Percentiles rank a stretch among this genome's conserved stretches.
Conservation (phyloP, 2,113 vertebrate genomes). For the Lamprologus speciosus region DNA sequence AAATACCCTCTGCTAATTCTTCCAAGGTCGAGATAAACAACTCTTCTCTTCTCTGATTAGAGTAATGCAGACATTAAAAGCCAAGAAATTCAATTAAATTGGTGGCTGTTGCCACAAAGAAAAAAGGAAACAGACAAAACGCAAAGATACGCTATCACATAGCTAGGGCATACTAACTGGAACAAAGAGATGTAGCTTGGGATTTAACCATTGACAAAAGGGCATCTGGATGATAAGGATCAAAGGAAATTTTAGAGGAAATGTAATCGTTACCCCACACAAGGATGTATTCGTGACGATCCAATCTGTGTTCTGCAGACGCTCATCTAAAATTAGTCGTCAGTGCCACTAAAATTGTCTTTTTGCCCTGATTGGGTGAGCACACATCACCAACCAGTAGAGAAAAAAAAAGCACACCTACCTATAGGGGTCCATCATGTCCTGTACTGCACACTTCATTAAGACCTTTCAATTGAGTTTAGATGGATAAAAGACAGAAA, state of each 20-base stretch:
- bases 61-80: slow-evolving; percentile 76
- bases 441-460: slow-evolving; percentile 31
- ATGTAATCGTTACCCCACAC: slow-evolving; percentile 57
- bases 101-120: slow-evolving; percentile 65
- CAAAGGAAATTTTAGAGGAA: slow-evolving; percentile 62
- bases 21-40: slow-evolving; percentile 77
- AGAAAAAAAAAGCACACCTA: neutral
- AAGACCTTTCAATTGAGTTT: slow-evolving; percentile 36
- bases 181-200: slow-evolving; percentile 56
- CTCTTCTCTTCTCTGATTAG: slow-evolving; percentile 62
- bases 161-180: slow-evolving; percentile 40
- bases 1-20: slow-evolving; percentile 52
- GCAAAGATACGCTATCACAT: slow-evolving; percentile 52
- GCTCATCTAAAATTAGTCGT: slow-evolving; percentile 1
- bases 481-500: slow-evolving; percentile 46
- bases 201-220: slow-evolving; percentile 64
- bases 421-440: slow-evolving; percentile 7
- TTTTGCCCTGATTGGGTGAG: neutral
- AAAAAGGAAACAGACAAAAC: slow-evolving; percentile 54
- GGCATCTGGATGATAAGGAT: slow-evolving; percentile 68
- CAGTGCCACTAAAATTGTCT: neutral
- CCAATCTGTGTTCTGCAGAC: slow-evolving; percentile 13
- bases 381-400: neutral
- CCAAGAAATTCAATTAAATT: slow-evolving; percentile 74
- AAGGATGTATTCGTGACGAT: slow-evolving; percentile 23